Evolutionary conservation across 2,113 vertebrate genomes (phyloP).

Genomic region (Ictalurus furcatus): DNA sequence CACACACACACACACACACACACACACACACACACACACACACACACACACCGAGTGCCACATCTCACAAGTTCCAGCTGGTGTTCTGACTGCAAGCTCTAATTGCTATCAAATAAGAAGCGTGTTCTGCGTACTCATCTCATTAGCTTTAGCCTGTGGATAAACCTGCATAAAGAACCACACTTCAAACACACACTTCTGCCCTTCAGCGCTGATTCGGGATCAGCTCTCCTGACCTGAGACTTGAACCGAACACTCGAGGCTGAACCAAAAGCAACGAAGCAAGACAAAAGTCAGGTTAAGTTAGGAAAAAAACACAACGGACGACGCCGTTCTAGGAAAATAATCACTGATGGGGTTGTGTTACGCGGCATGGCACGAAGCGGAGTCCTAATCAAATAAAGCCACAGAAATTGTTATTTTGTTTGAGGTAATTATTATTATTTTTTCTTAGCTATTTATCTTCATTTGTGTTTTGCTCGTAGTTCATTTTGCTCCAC

Average conservation of each 20-base stretch:
- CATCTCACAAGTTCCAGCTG: constrained; percentile 79
- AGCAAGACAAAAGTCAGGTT: background rate
- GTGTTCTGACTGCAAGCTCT: constrained; percentile 80
- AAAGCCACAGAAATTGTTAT: background rate
- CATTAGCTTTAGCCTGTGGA: constrained; percentile 74
- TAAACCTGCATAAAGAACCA: constrained; percentile 29
- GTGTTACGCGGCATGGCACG: background rate
- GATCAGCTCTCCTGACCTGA: background rate
- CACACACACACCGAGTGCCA: background rate
- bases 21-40: constrained; percentile 28
- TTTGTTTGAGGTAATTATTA: background rate
- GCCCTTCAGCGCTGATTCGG: background rate
- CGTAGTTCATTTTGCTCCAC: background rate
- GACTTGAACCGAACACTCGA: background rate
- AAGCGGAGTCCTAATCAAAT: background rate
- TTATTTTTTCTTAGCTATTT: background rate
- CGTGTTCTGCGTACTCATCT: constrained; percentile 78
- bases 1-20: constrained; percentile 9
- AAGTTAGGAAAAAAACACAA: background rate
- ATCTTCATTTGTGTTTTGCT: background rate
- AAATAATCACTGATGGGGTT: background rate
- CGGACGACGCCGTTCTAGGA: background rate
- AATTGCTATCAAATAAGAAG: constrained; percentile 87
- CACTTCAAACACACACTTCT: constrained; percentile 30
- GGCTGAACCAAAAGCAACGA: background rate